These are phyloP conservation scores for Tinamus major DNA, from an alignment of 2,797 vertebrate genomes.

Conservation along the genomic window DNA sequence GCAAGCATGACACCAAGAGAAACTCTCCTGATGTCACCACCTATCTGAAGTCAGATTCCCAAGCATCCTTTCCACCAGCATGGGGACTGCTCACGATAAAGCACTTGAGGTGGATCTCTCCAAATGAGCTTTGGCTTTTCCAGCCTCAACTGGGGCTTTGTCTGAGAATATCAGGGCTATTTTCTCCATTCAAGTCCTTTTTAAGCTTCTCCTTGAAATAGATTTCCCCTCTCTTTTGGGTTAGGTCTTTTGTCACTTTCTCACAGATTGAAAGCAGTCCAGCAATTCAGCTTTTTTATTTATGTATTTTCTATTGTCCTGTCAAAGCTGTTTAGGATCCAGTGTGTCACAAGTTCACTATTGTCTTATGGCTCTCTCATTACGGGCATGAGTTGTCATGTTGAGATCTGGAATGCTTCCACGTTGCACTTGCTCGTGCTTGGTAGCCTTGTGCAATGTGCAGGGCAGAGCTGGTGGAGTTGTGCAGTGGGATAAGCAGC, in stretches of 20 bases:
- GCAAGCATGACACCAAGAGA: neutral
- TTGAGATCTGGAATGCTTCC: neutral
- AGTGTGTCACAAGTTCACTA: neutral
- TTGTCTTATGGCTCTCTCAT: neutral
- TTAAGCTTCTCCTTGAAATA: neutral
- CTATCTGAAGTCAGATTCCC: neutral
- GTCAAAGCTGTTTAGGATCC: constrained; percentile 37
- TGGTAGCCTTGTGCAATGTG: neutral
- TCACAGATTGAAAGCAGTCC: neutral
- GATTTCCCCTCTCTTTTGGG: neutral
- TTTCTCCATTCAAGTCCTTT: neutral
- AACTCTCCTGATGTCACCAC: neutral
- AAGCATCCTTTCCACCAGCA: neutral
- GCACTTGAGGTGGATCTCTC: neutral
- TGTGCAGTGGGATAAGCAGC: neutral
- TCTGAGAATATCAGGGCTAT: neutral
- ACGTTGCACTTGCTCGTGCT: neutral
- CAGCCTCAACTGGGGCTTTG: neutral
- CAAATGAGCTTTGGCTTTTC: neutral
- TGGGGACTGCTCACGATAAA: neutral
- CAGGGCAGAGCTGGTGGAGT: neutral
- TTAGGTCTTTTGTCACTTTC: neutral
- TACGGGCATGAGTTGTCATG: constrained; percentile 38
- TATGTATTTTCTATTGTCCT: constrained; percentile 37
- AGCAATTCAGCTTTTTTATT: neutral